phyloP scores from a whole-genome alignment of 92 coral and sea anemone genomes.

The Porites lobata region DNA sequence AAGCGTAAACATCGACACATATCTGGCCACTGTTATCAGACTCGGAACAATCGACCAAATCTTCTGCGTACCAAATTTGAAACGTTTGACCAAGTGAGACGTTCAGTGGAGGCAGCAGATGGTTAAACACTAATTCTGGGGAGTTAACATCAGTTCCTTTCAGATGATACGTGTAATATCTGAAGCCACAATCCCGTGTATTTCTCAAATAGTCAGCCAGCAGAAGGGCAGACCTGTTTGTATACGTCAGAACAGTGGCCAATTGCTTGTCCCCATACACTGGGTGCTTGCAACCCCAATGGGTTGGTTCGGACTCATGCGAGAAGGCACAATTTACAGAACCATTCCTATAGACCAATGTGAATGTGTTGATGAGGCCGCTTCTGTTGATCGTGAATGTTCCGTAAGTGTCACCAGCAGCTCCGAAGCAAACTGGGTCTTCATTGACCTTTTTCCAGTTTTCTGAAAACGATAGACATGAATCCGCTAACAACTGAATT shows the following conservation, averaged over 20 bases:
- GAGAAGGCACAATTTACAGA: neutral
- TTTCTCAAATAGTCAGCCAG: neutral
- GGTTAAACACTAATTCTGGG: neutral
- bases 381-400: neutral
- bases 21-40: neutral
- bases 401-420: neutral
- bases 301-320: neutral
- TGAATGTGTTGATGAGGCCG: neutral
- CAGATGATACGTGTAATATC: neutral
- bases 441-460: slow-evolving; percentile 11
- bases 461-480: neutral
- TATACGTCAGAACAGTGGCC: neutral
- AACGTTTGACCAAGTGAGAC: neutral
- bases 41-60: neutral
- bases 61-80: slow-evolving; percentile 12
- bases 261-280: neutral
- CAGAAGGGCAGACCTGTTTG: neutral
- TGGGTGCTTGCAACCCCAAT: neutral
- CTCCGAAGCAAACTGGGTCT: slow-evolving; percentile 1
- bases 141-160: neutral
- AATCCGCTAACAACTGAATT: too few species aligned
- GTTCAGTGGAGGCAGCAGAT: neutral
- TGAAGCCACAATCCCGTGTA: neutral
- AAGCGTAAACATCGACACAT: slow-evolving; percentile 14
- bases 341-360: neutral